Evolutionary conservation across 2,113 vertebrate species (phyloP), one percentile per base, ranked within the genome.

Genomic region (Paramisgurnus dabryanus): DNA sequence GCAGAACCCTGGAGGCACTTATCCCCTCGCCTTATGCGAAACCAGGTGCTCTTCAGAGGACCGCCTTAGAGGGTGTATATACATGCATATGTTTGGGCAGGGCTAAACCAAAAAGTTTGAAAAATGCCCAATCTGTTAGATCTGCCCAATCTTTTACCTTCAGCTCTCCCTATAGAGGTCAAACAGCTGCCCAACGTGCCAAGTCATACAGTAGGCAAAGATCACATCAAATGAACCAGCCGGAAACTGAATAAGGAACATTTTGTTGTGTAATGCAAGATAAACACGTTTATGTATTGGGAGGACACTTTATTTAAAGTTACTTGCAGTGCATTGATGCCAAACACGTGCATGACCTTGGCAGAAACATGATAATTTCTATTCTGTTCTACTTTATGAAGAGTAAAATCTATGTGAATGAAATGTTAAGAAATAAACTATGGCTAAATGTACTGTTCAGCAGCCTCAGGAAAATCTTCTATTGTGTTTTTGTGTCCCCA

Each of bases 21-120:
- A 7, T 65, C 27, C 58, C 22, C 43, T 63, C 64, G 6, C 39
- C 40, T 47, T 66, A 73, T 84, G 67, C 17, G 39, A 82, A 75
- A 82, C 60, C 80, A 79, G 80, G 70, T 76, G 79, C 55, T 84
- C 27, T 75, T 84, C 49, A 60, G 18, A 47, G 43, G 53, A 76
- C 13, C 68, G 79, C 13, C 40, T 9, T 47, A 47, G 9, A 8
- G 71, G n/a, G 53, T 73, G 65, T 18, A 7, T 67, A 72, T 79
- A 67, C 74, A 7, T 78, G 58, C 67, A 84, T 69, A 64, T 79
- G 43, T 72, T 76, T 55, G 78, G 41, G 60, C 60, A 79, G 6
- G 22, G 71, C 57, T 69, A 61, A 84, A 67, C 57, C 64, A 76
- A 82, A 82, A 13, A 65, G 49, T 71, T 76, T 76, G 79, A 78